phyloP scores from a whole-genome alignment of 1,140 invertebrate species.

The Papilio machaon region DNA sequence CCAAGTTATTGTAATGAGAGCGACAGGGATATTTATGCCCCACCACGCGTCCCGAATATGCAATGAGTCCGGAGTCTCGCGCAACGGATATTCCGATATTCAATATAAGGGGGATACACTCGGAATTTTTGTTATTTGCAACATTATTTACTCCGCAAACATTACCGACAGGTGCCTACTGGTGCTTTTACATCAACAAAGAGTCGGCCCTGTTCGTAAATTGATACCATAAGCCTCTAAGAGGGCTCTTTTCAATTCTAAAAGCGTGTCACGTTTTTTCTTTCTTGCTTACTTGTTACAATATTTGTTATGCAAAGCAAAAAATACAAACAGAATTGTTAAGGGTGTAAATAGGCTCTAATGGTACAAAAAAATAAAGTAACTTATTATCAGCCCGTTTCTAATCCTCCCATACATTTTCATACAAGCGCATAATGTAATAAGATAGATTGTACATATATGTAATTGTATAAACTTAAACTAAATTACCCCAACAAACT shows the following conservation, averaged over 20 bases:
- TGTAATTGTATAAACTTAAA: conserved; percentile 15
- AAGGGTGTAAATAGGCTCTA: background rate
- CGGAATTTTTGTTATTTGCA: conserved; percentile 59
- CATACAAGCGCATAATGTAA: background rate
- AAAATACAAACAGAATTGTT: background rate
- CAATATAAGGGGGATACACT: conserved; percentile 58
- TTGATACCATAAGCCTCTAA: conserved; percentile 54
- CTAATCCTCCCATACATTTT: background rate
- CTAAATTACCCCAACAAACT: background rate
- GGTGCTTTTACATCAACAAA: conserved; percentile 50
- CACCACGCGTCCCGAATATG: conserved; percentile 71
- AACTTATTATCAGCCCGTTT: background rate
- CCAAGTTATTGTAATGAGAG: conserved; percentile 77
- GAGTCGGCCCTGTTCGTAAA: conserved; percentile 53
- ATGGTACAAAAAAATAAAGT: background rate
- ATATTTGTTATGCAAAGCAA: conserved; percentile 29
- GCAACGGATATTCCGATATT: conserved; percentile 45
- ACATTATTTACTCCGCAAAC: conserved; percentile 66
- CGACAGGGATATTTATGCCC: conserved; percentile 78
- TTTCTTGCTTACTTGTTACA: conserved; percentile 22
- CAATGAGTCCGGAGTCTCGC: conserved; percentile 52
- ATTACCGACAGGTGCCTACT: conserved; percentile 60
- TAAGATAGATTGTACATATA: background rate
- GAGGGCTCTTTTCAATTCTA: conserved; percentile 36
- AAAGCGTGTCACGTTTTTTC: conserved; percentile 36